Percentiles rank a stretch among this genome's conserved stretches.
phyloP scores from a whole-genome alignment of 2,888 invertebrate species.

The Pollenia griseotomentosa region DNA sequence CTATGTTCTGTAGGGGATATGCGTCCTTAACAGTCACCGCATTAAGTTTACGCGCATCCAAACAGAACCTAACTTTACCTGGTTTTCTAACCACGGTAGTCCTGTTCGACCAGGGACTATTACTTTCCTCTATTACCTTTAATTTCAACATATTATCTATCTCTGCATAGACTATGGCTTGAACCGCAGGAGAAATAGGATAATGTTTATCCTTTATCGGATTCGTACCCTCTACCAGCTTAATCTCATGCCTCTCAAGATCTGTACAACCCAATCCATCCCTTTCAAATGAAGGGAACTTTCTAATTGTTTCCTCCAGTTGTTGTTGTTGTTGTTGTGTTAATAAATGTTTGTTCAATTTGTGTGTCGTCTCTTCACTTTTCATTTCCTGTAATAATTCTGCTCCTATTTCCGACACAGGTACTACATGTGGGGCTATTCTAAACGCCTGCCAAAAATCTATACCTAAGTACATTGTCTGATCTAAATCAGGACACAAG shows the following conservation, averaged over 20 bases:
- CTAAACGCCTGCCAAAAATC: slow-evolving; percentile 19
- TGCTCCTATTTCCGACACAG: neutral
- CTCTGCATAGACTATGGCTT: no score
- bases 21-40: no score
- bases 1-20: no score
- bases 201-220: no score
- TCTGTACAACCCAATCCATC: neutral
- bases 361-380: neutral
- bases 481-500: slow-evolving; percentile 28
- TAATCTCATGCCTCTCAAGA: neutral
- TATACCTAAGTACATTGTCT: slow-evolving; percentile 7
- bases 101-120: no score
- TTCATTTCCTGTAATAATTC: neutral
- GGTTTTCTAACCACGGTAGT: no score
- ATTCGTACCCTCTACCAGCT: no score
- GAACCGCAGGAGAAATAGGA: no score
- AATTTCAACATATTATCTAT: no score
- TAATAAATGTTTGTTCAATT: neutral
- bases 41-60: no score
- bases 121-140: no score
- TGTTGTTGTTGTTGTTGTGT: neutral
- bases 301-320: neutral
- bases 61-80: no score
- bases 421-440: neutral
- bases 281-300: neutral